phyloP scores from a whole-genome alignment of 2,113 vertebrate species.

The Odontesthes bonariensis region DNA sequence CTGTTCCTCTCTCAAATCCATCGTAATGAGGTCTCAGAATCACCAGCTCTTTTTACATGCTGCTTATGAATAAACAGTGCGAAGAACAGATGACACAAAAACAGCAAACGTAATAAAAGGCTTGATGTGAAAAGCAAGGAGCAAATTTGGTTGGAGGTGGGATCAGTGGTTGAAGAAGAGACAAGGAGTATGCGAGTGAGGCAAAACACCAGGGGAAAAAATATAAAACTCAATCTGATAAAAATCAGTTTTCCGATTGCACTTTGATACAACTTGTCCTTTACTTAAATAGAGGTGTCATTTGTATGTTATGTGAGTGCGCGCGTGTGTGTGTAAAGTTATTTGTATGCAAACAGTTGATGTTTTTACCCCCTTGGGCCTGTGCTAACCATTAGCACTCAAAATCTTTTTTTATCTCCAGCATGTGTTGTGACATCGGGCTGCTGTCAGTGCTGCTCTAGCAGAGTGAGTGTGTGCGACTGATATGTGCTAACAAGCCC shows the following conservation, averaged over 20 bases:
- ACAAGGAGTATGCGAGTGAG: conserved; percentile 14
- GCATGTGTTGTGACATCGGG: conserved; percentile 62
- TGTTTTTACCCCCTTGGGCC: conserved; percentile 4
- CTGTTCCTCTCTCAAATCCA: conserved; percentile 20
- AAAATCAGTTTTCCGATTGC: conserved; percentile 48
- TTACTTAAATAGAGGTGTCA: no score
- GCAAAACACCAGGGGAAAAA: conserved; percentile 31
- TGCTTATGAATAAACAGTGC: conserved; percentile 69
- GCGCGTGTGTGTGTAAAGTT: no score
- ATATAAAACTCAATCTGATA: conserved; percentile 19
- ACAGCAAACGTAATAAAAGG: conserved; percentile 56
- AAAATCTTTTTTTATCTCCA: conserved; percentile 28
- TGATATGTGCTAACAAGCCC: conserved; percentile 81
- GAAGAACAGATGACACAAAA: conserved; percentile 66
- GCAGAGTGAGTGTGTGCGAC: conserved; percentile 53
- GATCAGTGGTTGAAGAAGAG: not conserved
- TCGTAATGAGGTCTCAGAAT: conserved; percentile 38
- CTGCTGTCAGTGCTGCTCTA: conserved; percentile 55
- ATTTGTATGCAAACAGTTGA: not conserved
- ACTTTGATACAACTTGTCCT: not conserved
- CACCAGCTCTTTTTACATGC: conserved; percentile 62
- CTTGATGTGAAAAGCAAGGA: conserved; percentile 30
- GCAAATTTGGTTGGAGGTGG: conserved; percentile 3
- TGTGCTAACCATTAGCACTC: conserved; percentile 14
- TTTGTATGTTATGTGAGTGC: no score